Conservation (phyloP, 1,140 invertebrate genomes). For the Polypedilum pembai region DNA sequence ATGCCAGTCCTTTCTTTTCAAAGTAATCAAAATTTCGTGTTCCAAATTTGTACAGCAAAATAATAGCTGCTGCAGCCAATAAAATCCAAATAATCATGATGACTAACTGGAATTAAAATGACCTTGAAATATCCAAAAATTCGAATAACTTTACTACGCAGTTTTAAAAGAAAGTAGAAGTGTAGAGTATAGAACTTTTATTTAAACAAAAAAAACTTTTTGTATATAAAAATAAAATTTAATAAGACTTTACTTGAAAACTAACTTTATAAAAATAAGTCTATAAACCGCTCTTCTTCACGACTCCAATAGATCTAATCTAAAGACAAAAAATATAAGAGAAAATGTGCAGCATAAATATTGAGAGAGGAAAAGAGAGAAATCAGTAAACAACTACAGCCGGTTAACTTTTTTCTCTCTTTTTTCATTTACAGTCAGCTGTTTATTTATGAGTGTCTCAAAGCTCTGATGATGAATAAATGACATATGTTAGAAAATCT, state of each 20-base stretch:
- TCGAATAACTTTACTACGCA: not conserved
- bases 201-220: too few relatives aligned
- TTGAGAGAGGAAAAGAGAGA: too few relatives aligned
- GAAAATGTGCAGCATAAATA: not conserved
- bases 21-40: not conserved
- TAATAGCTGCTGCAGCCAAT: not conserved
- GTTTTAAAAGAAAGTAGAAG: too few relatives aligned
- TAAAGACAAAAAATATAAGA: not conserved
- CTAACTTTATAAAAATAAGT: not conserved
- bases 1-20: not conserved
- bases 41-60: not conserved
- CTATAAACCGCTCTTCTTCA: not conserved
- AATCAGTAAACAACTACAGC: too few relatives aligned
- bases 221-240: too few relatives aligned
- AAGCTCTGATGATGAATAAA: too few relatives aligned
- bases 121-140: not conserved
- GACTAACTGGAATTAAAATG: not conserved
- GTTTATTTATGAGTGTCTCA: too few relatives aligned
- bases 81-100: not conserved
- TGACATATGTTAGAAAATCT: too few relatives aligned
- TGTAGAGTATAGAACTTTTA: too few relatives aligned
- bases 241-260: too few relatives aligned
- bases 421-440: too few relatives aligned
- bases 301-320: not conserved
- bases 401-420: too few relatives aligned